Base-by-base conservation (phyloP, 2,113 vertebrate species). In the Calonectris borealis region DNA sequence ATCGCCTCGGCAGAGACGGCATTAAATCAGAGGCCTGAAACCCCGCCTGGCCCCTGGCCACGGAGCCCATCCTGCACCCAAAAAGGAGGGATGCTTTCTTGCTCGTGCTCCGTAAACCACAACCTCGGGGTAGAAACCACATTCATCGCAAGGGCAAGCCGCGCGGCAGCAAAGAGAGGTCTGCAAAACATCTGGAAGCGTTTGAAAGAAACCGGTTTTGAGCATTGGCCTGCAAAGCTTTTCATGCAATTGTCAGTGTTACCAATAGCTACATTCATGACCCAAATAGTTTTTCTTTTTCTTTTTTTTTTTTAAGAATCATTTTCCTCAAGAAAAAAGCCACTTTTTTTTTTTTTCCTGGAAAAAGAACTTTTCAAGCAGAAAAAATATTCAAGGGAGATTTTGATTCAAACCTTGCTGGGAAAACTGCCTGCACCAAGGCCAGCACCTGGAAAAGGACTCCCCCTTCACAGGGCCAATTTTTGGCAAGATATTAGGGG, bases 141-240 rank as follows among this genome's bases (percentile, higher is more conserved):
- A 42, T 55, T 83, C 20, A 36, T 44, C 20, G 26, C 54, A 75
- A 49, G 34, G 18, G 17, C 44, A 88, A 73, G 61, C 34, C 2
- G 4, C 1, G 3, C 11, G 10, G 55, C 0, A 0, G 48, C 1
- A 2, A 66, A 58, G 34, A 55, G 38, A 69, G 24, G 16, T 79
- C 84, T 91, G 81, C 49, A 61, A 57, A 93, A 93, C 58, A 87
- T 79, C 61, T 85, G 73, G 40, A 92, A 83, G 25, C 4, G 1
- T 42, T 42, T 44, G 40, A 94, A 94, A 91, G 54, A 36, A 89
- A 76, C 18, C 1, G 2, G 21, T 42, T 94, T 46, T 49, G 71
- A 85, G 49, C 0, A 0, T 0, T 66, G 70, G 69, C 62, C 52
- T 80, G 44, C 6, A 2, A 82, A 79, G 32, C 38, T 80, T 83